A percentile compares a stretch with the other conserved stretches of the same genome.
Evolutionary conservation across 2,113 vertebrate species (phyloP).

Genomic region (Aspiorhynchus laticeps): DNA sequence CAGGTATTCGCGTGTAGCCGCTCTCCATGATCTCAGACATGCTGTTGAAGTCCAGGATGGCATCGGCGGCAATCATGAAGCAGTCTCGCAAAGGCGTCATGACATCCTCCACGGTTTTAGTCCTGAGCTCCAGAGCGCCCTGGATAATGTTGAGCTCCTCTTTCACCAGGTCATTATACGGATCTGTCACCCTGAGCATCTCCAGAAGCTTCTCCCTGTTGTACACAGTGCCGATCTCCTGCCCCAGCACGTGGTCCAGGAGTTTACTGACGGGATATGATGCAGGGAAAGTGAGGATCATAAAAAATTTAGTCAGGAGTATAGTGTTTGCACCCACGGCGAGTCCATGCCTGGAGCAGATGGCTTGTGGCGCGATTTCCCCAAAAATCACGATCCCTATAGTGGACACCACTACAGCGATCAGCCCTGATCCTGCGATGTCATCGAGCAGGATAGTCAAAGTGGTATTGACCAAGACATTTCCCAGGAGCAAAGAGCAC

Average conservation of each 20-base stretch:
- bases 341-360: conserved; percentile 59
- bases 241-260: conserved; percentile 58
- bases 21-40: conserved; percentile 64
- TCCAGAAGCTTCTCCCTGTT: conserved; percentile 60
- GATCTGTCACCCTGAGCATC: conserved; percentile 61
- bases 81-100: conserved; percentile 60
- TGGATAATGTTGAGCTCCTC: conserved; percentile 62
- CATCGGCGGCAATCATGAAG: conserved; percentile 59
- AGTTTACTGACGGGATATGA: conserved; percentile 60
- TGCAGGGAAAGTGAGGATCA: conserved; percentile 62
- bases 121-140: conserved; percentile 61
- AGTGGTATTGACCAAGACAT: conserved; percentile 60
- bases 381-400: conserved; percentile 61
- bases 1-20: conserved; percentile 54
- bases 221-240: conserved; percentile 61
- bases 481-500: conserved; percentile 58
- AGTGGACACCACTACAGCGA: conserved; percentile 60
- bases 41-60: conserved; percentile 56
- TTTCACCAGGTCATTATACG: conserved; percentile 61
- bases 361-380: conserved; percentile 59
- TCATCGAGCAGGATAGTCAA: conserved; percentile 60
- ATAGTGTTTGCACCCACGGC: conserved; percentile 60
- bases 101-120: conserved; percentile 61
- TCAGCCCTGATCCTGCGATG: conserved; percentile 59
- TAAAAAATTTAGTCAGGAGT: conserved; percentile 60